These are phyloP conservation scores for Abscondita cerata DNA, from an alignment of 2,888 invertebrate genomes.

Conservation along the genomic window DNA sequence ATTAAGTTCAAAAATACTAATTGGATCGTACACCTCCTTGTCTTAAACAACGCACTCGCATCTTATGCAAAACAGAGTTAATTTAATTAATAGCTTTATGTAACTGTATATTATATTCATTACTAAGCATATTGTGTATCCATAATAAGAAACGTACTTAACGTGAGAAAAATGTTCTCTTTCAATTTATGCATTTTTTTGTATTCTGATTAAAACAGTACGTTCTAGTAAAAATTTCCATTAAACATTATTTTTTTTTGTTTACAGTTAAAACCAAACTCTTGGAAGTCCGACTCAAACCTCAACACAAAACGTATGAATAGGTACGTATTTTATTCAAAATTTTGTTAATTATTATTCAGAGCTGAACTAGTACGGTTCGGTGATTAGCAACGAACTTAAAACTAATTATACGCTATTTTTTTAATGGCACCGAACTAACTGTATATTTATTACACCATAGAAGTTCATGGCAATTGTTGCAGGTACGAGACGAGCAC, in stretches of 20 bases:
- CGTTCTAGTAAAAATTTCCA: neutral
- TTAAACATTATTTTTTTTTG: constrained; percentile 29
- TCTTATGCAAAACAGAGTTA: no score
- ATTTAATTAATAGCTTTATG: no score
- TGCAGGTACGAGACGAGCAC: constrained; percentile 45
- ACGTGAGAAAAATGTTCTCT: neutral
- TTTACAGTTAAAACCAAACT: constrained; percentile 54
- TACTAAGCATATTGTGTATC: no score
- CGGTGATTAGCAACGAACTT: constrained; percentile 1
- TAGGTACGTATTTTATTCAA: constrained; percentile 45
- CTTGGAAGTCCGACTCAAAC: constrained; percentile 57
- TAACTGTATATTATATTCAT: no score
- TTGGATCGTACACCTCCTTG: no score
- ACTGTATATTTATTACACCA: constrained; percentile 5
- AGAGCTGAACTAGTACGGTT: constrained; percentile 16
- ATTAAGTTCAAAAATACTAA: no score
- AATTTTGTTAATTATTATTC: constrained; percentile 10
- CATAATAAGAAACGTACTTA: no score
- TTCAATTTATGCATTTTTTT: no score
- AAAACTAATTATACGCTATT: neutral
- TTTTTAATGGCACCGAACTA: neutral
- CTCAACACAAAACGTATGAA: constrained; percentile 54
- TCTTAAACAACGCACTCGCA: no score
- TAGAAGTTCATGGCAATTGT: constrained; percentile 20
- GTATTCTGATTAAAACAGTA: no score